Conservation (phyloP, 2,113 vertebrate genomes). For the Crotalus tigris region DNA sequence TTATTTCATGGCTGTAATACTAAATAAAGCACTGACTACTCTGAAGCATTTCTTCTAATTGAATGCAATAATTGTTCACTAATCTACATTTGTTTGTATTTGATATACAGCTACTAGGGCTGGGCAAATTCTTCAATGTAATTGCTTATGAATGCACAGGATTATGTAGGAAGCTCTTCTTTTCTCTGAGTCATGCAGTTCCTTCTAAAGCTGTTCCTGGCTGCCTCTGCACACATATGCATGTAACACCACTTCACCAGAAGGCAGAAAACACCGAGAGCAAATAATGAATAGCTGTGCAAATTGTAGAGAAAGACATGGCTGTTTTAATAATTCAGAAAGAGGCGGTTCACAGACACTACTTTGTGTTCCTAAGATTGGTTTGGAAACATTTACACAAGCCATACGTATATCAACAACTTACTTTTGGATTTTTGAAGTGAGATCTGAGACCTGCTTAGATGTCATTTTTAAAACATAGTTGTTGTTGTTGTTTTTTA, state of each 20-base stretch:
- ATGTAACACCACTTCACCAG: not conserved
- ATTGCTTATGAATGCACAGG: not conserved
- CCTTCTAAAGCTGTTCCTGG: not conserved
- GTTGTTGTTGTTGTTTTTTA: too few relatives aligned
- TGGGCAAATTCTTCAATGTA: not conserved
- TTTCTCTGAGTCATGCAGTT: not conserved
- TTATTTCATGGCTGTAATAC: constrained; percentile 7
- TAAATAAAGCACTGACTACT: not conserved
- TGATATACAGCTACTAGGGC: not conserved
- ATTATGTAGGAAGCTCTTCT: not conserved
- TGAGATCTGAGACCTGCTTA: not conserved
- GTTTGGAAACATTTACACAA: not conserved
- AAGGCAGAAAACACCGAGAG: not conserved
- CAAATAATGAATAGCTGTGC: not conserved
- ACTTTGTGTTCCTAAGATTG: not conserved
- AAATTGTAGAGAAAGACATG: not conserved
- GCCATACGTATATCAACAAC: not conserved
- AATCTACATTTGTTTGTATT: not conserved
- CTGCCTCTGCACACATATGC: not conserved
- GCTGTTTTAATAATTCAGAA: not conserved
- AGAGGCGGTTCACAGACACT: not conserved
- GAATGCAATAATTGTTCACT: not conserved
- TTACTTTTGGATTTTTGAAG: not conserved
- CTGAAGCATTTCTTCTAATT: not conserved
- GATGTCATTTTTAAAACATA: not conserved